phyloP scores from a whole-genome alignment of 2,888 invertebrate species.

The Cylloceria caligata region DNA sequence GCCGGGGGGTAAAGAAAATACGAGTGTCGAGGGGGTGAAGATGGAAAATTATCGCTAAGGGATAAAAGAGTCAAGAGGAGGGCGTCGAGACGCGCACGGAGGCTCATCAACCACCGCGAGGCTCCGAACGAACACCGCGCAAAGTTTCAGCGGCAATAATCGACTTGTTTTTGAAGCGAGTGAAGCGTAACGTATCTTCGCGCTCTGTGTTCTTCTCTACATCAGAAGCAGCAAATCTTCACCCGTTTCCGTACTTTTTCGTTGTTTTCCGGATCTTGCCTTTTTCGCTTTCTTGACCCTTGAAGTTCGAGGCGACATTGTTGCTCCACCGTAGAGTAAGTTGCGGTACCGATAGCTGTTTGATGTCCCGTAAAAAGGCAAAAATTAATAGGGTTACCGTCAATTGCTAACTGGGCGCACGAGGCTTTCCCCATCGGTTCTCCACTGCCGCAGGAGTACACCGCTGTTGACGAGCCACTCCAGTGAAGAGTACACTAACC shows the following conservation, averaged over 20 bases:
- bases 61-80: slow-evolving; percentile 51
- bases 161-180: slow-evolving; percentile 65
- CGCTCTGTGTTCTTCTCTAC: slow-evolving; percentile 40
- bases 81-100: slow-evolving; percentile 41
- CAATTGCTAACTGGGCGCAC: slow-evolving; percentile 51
- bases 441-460: slow-evolving; percentile 37
- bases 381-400: slow-evolving; percentile 49
- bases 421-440: slow-evolving; percentile 41
- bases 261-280: background rate
- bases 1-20: slow-evolving; percentile 11
- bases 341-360: slow-evolving; percentile 1
- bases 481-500: slow-evolving; percentile 67
- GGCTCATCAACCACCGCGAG: slow-evolving; percentile 61
- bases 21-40: slow-evolving; percentile 33
- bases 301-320: slow-evolving; percentile 13
- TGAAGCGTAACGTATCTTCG: slow-evolving; percentile 45
- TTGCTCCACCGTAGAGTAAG: background rate
- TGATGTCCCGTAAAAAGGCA: slow-evolving; percentile 48
- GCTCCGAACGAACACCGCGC: slow-evolving; percentile 25
- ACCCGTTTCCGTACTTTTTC: background rate
- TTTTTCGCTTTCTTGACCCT: background rate
- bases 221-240: slow-evolving; percentile 34
- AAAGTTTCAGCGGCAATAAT: slow-evolving; percentile 64
- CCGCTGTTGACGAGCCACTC: slow-evolving; percentile 65
- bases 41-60: slow-evolving; percentile 65